phyloP scores from a whole-genome alignment of 2,888 invertebrate genomes.

The Salpingus planirostris region DNA sequence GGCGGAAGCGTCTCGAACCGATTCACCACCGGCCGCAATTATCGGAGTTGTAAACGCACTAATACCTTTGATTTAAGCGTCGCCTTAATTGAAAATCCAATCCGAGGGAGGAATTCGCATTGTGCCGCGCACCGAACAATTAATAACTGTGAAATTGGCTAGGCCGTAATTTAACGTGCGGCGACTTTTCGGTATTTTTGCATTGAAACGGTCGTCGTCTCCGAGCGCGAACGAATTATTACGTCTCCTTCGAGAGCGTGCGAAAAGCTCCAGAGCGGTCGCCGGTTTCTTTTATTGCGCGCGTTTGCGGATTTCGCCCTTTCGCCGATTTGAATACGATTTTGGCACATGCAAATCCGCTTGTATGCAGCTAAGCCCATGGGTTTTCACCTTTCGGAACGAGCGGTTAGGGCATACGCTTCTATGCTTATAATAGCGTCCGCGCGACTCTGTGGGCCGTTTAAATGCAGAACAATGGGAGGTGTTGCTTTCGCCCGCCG shows the following conservation, averaged over 20 bases:
- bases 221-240: no score
- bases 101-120: constrained; percentile 5
- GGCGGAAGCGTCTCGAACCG: no score
- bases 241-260: no score
- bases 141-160: constrained; percentile 12
- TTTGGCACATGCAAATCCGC: constrained; percentile 37
- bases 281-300: constrained; percentile 72
- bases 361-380: constrained; percentile 35
- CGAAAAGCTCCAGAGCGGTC: constrained; percentile 92
- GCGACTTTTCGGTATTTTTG: no score
- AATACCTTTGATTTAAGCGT: constrained; percentile 1
- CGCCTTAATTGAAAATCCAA: not conserved
- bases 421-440: constrained; percentile 32
- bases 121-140: constrained; percentile 5
- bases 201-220: no score
- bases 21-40: no score
- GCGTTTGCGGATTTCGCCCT: constrained; percentile 12
- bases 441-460: constrained; percentile 24
- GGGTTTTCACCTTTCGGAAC: no score
- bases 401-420: no score
- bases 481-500: constrained; percentile 32
- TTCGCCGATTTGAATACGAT: constrained; percentile 34
- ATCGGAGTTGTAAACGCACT: not conserved
- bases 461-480: constrained; percentile 30
- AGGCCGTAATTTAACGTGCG: no score